Evolutionary conservation across 2,113 vertebrate species (phyloP).

Genomic region (Prionailurus viverrinus): DNA sequence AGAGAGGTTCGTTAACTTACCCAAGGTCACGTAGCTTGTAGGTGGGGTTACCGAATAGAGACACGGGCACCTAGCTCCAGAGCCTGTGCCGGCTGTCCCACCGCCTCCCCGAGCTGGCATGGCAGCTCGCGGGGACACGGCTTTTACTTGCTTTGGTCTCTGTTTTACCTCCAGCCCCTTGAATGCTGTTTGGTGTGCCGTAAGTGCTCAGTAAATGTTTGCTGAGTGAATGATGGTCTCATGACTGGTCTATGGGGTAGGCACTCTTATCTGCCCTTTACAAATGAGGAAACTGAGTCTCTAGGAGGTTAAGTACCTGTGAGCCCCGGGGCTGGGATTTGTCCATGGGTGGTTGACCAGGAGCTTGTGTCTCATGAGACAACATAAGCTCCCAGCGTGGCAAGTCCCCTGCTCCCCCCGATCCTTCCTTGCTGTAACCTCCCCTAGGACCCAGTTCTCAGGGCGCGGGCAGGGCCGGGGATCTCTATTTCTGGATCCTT

Average conservation of each 20-base stretch:
- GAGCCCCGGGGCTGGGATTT: background rate
- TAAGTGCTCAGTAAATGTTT: background rate
- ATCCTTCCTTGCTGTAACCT: background rate
- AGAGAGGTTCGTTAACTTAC: background rate
- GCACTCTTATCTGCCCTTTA: background rate
- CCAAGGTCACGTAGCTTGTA: background rate
- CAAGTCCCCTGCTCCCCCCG: fast-evolving
- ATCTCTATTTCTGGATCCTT: background rate
- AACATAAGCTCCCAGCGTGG: background rate
- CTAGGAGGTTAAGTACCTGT: fast-evolving
- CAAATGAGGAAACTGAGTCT: background rate
- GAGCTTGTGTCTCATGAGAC: background rate
- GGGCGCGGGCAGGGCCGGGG: background rate
- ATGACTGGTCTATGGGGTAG: fast-evolving
- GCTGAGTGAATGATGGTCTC: background rate
- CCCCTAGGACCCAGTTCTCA: background rate
- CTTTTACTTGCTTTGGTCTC: background rate
- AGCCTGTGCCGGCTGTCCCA: fast-evolving
- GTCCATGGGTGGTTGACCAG: background rate
- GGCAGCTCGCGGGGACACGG: background rate
- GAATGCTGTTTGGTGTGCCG: background rate
- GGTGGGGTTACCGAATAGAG: background rate
- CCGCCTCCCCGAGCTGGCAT: fast-evolving
- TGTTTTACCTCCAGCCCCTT: background rate
- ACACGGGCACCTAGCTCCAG: background rate